Percentiles rank a stretch among this genome's conserved stretches.
These are phyloP conservation scores for Cyprinodon brontotheroides DNA, from an alignment of 2,113 vertebrate genomes.

Conservation along the genomic window DNA sequence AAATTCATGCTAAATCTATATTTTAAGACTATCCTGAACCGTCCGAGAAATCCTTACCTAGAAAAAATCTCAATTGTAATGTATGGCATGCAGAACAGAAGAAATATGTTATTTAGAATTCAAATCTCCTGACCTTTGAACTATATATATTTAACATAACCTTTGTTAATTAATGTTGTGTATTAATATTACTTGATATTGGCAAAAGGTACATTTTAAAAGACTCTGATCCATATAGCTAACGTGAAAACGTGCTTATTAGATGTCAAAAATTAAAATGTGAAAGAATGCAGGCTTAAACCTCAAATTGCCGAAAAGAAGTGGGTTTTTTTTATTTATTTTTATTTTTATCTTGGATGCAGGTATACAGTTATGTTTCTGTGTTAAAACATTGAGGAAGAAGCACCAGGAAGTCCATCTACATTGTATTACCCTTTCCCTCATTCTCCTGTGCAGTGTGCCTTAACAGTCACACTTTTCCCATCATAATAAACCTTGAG, in stretches of 20 bases:
- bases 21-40: neutral
- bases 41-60: neutral
- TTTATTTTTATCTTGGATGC: neutral
- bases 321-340: too few relatives aligned
- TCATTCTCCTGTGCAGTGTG: neutral
- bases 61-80: neutral
- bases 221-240: too few relatives aligned
- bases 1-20: neutral
- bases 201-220: too few relatives aligned
- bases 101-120: neutral
- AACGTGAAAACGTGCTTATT: neutral
- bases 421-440: neutral
- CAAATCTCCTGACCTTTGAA: neutral
- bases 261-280: neutral
- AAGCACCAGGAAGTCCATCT: neutral
- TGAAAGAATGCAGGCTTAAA: neutral
- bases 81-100: neutral
- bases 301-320: neutral
- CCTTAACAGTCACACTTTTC: constrained; percentile 45
- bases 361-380: neutral
- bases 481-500: constrained; percentile 48
- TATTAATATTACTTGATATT: too few relatives aligned
- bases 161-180: neutral
- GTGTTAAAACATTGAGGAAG: neutral
- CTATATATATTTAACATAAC: neutral